phyloP scores from a whole-genome alignment of 2,888 invertebrate genomes.

The Caenorhabditis doughertyi region DNA sequence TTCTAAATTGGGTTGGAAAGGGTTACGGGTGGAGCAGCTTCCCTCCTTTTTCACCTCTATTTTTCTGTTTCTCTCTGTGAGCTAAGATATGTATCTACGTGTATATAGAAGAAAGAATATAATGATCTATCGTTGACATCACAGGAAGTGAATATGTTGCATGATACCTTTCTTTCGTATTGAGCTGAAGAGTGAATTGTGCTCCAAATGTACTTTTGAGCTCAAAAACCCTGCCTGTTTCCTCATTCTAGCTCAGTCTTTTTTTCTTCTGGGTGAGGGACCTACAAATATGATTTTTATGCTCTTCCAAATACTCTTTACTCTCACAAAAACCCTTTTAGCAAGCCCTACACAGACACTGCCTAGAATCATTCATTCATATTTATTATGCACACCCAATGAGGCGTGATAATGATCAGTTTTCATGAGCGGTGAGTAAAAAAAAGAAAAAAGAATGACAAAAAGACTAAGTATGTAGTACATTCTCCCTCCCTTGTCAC shows the following conservation, averaged over 20 bases:
- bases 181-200: not conserved
- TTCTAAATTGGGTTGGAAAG: slow-evolving; percentile 52
- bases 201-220: slow-evolving; percentile 15
- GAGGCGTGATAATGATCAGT: slow-evolving; percentile 59
- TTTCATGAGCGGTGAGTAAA: not conserved
- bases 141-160: slow-evolving; percentile 45
- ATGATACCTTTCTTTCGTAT: slow-evolving; percentile 20
- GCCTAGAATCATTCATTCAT: slow-evolving; percentile 58
- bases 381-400: slow-evolving; percentile 57
- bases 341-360: slow-evolving; percentile 31
- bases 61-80: not conserved
- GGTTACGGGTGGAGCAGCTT: slow-evolving; percentile 9
- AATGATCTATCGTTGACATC: slow-evolving; percentile 53
- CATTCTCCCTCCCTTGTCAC: not conserved
- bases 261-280: not conserved
- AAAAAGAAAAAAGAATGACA: not conserved
- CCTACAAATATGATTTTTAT: slow-evolving; percentile 42
- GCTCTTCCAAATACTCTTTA: slow-evolving; percentile 27
- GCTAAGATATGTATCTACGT: slow-evolving; percentile 21
- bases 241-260: slow-evolving; percentile 1
- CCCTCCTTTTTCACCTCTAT: slow-evolving; percentile 5
- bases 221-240: slow-evolving; percentile 16
- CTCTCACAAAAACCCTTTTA: slow-evolving; percentile 58
- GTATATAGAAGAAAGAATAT: slow-evolving; percentile 24
- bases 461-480: slow-evolving; percentile 8